Conservation (phyloP, 37 sponge, comb jelly and placozoan species). For the Ianthella basta region DNA sequence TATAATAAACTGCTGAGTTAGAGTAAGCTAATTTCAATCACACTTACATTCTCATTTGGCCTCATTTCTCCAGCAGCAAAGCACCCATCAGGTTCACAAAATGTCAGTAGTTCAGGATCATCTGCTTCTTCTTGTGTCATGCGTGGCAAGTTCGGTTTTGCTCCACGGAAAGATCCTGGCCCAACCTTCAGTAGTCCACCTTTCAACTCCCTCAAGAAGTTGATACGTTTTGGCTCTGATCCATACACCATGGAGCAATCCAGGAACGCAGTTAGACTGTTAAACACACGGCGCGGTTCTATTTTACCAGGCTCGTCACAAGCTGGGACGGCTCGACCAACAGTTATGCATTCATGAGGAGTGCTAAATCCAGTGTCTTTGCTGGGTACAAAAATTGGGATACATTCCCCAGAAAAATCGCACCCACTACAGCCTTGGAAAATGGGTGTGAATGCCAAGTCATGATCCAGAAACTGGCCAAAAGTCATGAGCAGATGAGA, state of each 20-base stretch:
- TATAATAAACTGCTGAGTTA: no score
- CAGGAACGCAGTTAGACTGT: constrained; percentile 66
- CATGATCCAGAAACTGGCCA: constrained; percentile 98
- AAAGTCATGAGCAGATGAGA: constrained; percentile 93
- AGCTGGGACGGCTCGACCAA: constrained; percentile 59
- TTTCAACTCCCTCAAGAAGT: constrained; percentile 43
- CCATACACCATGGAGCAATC: constrained; percentile 89
- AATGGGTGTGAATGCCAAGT: constrained; percentile 53
- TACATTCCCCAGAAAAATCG: constrained; percentile 44
- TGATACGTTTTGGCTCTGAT: constrained; percentile 21
- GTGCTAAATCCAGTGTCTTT: constrained; percentile 36
- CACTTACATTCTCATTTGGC: constrained; percentile 22
- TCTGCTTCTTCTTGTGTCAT: background rate
- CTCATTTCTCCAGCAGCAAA: constrained; percentile 7
- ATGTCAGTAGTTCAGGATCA: no score
- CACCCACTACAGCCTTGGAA: constrained; percentile 2
- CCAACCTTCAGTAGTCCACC: constrained; percentile 41
- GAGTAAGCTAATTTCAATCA: no score
- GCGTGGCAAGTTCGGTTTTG: constrained; percentile 28
- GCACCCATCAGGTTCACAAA: background rate
- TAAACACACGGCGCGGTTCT: constrained; percentile 61
- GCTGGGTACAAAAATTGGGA: constrained; percentile 52
- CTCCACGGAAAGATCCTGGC: constrained; percentile 1
- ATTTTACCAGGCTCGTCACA: constrained; percentile 29
- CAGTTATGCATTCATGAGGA: constrained; percentile 42